Percentiles rank a stretch among this genome's conserved stretches.
phyloP scores from a whole-genome alignment of 2,113 vertebrate genomes.

The Piaya cayana region DNA sequence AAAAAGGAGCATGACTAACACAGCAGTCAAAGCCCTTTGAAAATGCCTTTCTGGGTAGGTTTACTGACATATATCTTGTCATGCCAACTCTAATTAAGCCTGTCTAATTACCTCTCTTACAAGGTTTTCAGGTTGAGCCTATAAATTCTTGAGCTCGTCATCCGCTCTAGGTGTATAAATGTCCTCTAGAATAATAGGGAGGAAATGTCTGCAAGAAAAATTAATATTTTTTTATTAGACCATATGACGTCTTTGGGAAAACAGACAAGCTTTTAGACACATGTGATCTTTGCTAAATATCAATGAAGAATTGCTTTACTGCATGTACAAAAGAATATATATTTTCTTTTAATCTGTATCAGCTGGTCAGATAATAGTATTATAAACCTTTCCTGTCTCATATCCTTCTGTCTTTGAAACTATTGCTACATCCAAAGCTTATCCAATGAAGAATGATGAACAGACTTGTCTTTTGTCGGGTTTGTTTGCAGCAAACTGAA shows the following conservation, averaged over 20 bases:
- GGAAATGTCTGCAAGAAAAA: neutral
- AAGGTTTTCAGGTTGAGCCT: constrained; percentile 12
- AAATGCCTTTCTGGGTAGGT: constrained; percentile 15
- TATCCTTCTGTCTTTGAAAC: neutral
- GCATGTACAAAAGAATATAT: rapidly evolving
- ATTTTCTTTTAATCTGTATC: neutral
- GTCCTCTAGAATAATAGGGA: neutral
- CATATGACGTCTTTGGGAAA: neutral
- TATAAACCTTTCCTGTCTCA: neutral
- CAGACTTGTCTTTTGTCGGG: neutral
- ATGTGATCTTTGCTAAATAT: neutral
- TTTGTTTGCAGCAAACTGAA: neutral
- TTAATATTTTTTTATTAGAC: neutral
- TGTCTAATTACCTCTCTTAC: constrained; percentile 38
- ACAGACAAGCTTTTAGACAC: neutral
- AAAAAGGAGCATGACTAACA: constrained; percentile 8
- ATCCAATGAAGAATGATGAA: neutral
- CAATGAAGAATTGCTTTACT: neutral
- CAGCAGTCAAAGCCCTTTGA: neutral
- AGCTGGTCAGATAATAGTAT: neutral
- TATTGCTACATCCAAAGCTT: neutral
- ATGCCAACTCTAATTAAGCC: constrained; percentile 45
- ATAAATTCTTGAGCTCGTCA: neutral
- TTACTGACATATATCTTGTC: constrained; percentile 14
- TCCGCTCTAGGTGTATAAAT: neutral